Conservation (phyloP, 2,113 vertebrate species). For the Xenus cinereus region DNA sequence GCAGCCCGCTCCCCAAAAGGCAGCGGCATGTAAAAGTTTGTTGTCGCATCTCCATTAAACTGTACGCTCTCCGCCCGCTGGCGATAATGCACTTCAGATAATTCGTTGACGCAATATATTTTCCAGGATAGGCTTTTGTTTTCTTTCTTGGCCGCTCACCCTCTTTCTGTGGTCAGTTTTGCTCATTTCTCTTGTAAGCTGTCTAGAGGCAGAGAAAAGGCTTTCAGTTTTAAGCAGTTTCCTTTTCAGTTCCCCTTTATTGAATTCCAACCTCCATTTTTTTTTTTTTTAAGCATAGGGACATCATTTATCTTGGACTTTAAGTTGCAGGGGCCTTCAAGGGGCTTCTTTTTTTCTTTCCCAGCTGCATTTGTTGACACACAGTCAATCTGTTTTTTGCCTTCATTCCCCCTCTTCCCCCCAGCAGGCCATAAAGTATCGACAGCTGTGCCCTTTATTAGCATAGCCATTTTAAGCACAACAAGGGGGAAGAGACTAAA, state of each 20-base stretch:
- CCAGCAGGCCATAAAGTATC: slow-evolving; percentile 88
- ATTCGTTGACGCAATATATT: slow-evolving; percentile 54
- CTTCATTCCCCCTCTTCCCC: slow-evolving; percentile 63
- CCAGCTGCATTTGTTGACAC: slow-evolving; percentile 98
- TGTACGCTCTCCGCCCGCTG: neutral
- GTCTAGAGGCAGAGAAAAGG: slow-evolving; percentile 82
- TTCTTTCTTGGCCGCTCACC: slow-evolving; percentile 61
- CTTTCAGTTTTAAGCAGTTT: slow-evolving; percentile 75
- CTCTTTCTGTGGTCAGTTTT: slow-evolving; percentile 68
- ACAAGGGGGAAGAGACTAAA: slow-evolving; percentile 75
- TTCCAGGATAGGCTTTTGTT: slow-evolving; percentile 82
- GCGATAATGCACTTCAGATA: slow-evolving; percentile 19
- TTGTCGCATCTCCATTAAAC: slow-evolving; percentile 42
- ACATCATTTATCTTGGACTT: slow-evolving; percentile 80
- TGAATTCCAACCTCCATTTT: slow-evolving; percentile 88
- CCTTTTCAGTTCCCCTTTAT: slow-evolving; percentile 82
- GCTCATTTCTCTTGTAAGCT: slow-evolving; percentile 84
- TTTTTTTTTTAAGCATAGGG: slow-evolving; percentile 76
- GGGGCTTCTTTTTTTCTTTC: slow-evolving; percentile 84
- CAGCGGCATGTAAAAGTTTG: neutral
- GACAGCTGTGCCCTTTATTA: slow-evolving; percentile 96
- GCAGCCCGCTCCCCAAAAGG: neutral
- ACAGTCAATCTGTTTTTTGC: slow-evolving; percentile 86
- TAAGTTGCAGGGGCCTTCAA: slow-evolving; percentile 78
- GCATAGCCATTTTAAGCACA: slow-evolving; percentile 80